These are phyloP conservation scores for Busseola fusca DNA, from an alignment of 2,888 invertebrate genomes.

Conservation along the genomic window DNA sequence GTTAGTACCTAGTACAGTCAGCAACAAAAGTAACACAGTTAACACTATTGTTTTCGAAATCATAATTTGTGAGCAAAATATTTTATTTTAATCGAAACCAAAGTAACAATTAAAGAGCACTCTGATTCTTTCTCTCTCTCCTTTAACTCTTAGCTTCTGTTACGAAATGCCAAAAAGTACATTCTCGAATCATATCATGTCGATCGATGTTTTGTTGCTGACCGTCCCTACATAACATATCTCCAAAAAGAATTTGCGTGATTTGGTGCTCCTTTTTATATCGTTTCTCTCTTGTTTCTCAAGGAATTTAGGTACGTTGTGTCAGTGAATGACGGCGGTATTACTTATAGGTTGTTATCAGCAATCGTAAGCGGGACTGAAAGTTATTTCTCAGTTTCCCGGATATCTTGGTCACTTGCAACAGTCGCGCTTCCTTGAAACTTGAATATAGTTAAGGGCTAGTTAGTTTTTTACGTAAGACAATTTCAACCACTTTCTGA, in stretches of 20 bases:
- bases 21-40: no score
- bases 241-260: neutral
- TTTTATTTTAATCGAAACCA: no score
- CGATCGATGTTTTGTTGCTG: no score
- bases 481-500: no score
- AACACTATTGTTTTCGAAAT: no score
- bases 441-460: neutral
- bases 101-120: no score
- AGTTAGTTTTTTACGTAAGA: neutral
- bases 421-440: neutral
- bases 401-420: neutral
- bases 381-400: neutral
- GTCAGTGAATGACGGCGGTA: neutral
- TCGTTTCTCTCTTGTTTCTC: neutral
- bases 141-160: no score
- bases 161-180: no score
- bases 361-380: neutral
- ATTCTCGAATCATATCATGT: no score
- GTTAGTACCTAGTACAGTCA: no score
- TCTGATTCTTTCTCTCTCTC: no score
- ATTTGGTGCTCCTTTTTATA: neutral
- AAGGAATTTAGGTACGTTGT: neutral
- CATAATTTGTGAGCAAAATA: no score
- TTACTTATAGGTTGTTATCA: neutral
- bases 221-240: neutral